These are phyloP conservation scores for Bujurquina vittata DNA, from an alignment of 2,113 vertebrate species.

Conservation along the genomic window DNA sequence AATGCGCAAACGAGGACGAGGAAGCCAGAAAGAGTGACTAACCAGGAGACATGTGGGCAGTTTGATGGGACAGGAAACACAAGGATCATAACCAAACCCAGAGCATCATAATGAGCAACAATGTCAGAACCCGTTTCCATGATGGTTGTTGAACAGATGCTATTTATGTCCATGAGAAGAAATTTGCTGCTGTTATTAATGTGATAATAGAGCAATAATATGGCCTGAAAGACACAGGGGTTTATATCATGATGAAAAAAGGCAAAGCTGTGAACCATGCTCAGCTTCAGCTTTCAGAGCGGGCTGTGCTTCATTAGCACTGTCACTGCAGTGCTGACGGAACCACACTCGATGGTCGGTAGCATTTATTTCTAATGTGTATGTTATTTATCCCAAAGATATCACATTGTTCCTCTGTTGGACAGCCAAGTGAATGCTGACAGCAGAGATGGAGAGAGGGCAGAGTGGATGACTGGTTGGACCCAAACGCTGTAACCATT, in stretches of 20 bases:
- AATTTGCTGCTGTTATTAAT: too few relatives aligned
- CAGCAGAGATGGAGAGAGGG: not conserved
- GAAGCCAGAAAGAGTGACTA: not conserved
- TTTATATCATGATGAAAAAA: not conserved
- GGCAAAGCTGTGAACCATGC: accelerated
- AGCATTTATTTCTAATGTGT: not conserved
- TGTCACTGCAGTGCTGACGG: not conserved
- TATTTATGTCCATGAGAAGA: not conserved
- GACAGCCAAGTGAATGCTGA: not conserved
- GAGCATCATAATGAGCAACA: too few relatives aligned
- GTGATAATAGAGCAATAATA: too few relatives aligned
- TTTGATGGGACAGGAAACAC: too few relatives aligned
- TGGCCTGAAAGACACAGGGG: not conserved
- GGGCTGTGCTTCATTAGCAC: accelerated
- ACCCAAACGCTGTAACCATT: not conserved
- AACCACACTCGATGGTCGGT: not conserved
- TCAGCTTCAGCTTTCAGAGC: not conserved
- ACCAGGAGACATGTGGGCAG: not conserved
- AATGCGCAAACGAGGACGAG: not conserved
- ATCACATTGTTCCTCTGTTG: not conserved
- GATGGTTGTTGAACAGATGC: not conserved
- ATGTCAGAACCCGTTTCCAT: not conserved
- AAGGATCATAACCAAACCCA: too few relatives aligned
- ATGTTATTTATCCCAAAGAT: not conserved
- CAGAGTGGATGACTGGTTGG: not conserved